Conservation (phyloP, 2,113 vertebrate species). For the Dipodomys stephensi region DNA sequence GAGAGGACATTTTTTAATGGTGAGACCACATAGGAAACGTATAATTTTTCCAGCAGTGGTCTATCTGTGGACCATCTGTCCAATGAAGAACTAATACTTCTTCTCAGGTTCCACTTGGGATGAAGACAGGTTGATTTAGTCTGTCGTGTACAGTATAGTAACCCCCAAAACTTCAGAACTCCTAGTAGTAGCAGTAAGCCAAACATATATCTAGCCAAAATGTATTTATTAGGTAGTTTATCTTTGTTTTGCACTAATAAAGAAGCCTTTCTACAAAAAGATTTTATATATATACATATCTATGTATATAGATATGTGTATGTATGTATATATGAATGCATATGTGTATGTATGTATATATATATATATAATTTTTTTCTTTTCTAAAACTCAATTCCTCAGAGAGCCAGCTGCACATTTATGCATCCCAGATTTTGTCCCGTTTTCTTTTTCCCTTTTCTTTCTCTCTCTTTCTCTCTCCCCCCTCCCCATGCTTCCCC, state of each 20-base stretch:
- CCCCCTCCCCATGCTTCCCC: too few species aligned
- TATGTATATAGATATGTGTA: too few species aligned
- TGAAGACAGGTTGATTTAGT: not conserved
- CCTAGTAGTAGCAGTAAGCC: not conserved
- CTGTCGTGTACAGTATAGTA: not conserved
- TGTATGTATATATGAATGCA: too few species aligned
- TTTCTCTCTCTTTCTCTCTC: too few species aligned
- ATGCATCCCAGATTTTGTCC: not conserved
- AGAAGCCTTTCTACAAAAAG: conserved; percentile 77
- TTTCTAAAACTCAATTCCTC: conserved; percentile 9
- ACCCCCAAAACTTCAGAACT: not conserved
- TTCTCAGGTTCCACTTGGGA: not conserved
- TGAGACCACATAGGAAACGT: not conserved
- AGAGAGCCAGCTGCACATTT: conserved; percentile 78
- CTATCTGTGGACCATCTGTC: not conserved
- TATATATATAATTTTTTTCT: not conserved
- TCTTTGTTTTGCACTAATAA: conserved; percentile 79
- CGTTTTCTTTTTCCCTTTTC: too few species aligned
- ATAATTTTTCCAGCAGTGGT: not conserved
- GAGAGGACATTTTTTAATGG: not conserved
- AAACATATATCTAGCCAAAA: conserved; percentile 49
- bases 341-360: too few species aligned
- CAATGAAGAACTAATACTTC: not conserved
- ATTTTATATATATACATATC: not conserved
- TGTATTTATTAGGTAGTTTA: conserved; percentile 79